phyloP scores from a whole-genome alignment of 2,797 vertebrate species.

The Poeciliopsis gracilis region DNA sequence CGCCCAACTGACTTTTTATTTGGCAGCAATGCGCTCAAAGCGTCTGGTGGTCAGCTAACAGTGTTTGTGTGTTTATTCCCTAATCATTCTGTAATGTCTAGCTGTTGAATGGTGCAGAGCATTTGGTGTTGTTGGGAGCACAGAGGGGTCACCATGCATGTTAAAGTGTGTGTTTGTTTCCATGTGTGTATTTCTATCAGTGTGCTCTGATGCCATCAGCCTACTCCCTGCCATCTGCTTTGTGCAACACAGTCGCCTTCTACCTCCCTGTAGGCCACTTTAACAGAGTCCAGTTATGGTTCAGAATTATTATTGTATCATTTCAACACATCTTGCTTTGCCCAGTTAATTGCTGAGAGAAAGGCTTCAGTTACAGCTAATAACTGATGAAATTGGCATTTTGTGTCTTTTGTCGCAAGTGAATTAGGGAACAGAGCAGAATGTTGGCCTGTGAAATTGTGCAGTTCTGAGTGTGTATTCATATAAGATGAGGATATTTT shows the following conservation, averaged over 20 bases:
- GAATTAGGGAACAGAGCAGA: background rate
- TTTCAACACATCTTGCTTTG: conserved; percentile 10
- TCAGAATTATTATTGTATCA: conserved; percentile 38
- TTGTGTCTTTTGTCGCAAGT: background rate
- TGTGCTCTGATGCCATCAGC: conserved; percentile 24
- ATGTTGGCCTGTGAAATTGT: background rate
- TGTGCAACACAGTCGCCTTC: conserved; percentile 9
- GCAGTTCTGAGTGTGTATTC: background rate
- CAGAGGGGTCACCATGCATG: conserved; percentile 22
- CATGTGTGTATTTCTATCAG: conserved; percentile 9
- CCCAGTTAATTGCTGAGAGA: conserved; percentile 19
- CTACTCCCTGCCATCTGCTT: conserved; percentile 53
- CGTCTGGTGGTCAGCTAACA: conserved; percentile 4
- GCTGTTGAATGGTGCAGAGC: conserved; percentile 21
- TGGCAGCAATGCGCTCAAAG: conserved; percentile 8
- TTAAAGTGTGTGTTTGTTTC: background rate
- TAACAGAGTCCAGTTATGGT: conserved; percentile 27
- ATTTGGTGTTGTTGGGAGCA: conserved; percentile 16
- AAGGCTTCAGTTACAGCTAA: background rate
- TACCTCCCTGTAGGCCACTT: conserved; percentile 42
- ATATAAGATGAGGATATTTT: too few relatives aligned
- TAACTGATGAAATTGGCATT: background rate
- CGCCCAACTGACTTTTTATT: background rate
- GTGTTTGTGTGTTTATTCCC: conserved; percentile 9
- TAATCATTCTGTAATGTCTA: conserved; percentile 26